Evolutionary conservation across 2,797 vertebrate genomes (phyloP).

Genomic region (Myotis vivesi): DNA sequence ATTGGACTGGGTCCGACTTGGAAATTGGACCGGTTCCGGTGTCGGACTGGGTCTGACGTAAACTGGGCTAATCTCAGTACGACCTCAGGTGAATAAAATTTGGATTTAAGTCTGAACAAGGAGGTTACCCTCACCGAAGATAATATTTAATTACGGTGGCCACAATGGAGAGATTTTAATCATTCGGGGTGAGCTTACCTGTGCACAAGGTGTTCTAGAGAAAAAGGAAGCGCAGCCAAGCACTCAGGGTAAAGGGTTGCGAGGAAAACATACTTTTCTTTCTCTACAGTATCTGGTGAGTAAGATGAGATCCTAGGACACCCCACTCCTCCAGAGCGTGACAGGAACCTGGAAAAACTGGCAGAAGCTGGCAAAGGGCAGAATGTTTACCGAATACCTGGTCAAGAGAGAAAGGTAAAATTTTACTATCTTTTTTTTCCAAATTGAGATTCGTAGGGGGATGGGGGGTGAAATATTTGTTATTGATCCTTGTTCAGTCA

Average conservation of each 20-base stretch:
- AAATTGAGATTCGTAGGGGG: not conserved
- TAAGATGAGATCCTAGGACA: fast-evolving
- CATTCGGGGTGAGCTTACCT: not conserved
- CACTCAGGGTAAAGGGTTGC: not conserved
- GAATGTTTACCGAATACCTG: not conserved
- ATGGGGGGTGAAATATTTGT: too few species aligned
- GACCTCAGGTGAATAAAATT: not conserved
- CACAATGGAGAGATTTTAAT: not conserved
- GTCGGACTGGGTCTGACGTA: not conserved
- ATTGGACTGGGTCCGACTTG: too few species aligned
- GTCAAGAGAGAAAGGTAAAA: not conserved
- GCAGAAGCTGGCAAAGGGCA: not conserved
- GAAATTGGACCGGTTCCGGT: not conserved
- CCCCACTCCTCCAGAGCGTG: too few species aligned
- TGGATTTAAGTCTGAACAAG: not conserved
- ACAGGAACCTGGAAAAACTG: not conserved
- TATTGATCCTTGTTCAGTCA: not conserved
- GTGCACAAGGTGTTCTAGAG: not conserved
- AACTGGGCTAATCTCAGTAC: not conserved
- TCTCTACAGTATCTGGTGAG: too few species aligned
- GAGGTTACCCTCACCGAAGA: not conserved
- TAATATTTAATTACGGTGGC: not conserved
- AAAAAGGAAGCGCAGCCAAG: not conserved
- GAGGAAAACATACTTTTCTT: not conserved
- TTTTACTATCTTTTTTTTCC: not conserved